phyloP scores from a whole-genome alignment of 1,140 invertebrate species.

The Drosophila guanche region DNA sequence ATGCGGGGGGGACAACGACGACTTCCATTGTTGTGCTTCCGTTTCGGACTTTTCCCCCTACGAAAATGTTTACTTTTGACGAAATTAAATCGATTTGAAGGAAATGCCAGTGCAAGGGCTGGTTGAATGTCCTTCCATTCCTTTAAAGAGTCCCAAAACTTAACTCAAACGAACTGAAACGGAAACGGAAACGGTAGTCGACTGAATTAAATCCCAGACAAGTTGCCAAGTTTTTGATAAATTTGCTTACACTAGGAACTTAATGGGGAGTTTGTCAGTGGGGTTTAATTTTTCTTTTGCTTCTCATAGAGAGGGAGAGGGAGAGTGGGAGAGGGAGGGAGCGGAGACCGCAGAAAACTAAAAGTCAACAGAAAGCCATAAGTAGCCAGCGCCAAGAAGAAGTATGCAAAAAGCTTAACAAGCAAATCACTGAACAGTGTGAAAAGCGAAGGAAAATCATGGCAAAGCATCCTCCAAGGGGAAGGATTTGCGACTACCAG shows the following conservation, averaged over 20 bases:
- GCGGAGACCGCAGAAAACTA: conserved; percentile 54
- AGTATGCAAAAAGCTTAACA: conserved; percentile 64
- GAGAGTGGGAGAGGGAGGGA: neutral
- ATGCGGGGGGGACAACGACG: conserved; percentile 4
- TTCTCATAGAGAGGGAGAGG: neutral
- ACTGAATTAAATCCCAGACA: conserved; percentile 51
- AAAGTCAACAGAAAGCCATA: conserved; percentile 70
- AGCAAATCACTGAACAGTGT: conserved; percentile 74
- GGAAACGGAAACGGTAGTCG: no score
- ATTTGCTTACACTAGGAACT: conserved; percentile 74
- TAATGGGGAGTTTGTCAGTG: conserved; percentile 65
- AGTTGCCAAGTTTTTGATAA: conserved; percentile 66
- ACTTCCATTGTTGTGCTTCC: conserved; percentile 28
- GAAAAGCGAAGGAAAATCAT: conserved; percentile 56
- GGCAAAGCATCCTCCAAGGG: conserved; percentile 12
- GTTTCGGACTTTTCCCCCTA: conserved; percentile 4
- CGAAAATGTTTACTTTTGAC: conserved; percentile 68
- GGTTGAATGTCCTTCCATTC: conserved; percentile 32
- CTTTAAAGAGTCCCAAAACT: conserved; percentile 14
- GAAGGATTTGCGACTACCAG: conserved; percentile 36
- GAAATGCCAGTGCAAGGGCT: conserved; percentile 31
- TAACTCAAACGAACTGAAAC: no score
- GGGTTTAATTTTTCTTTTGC: conserved; percentile 26
- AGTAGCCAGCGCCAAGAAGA: conserved; percentile 69
- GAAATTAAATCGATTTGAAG: conserved; percentile 76